phyloP scores from a whole-genome alignment of 2,888 invertebrate genomes.

The Acanthosepion pharaonis region DNA sequence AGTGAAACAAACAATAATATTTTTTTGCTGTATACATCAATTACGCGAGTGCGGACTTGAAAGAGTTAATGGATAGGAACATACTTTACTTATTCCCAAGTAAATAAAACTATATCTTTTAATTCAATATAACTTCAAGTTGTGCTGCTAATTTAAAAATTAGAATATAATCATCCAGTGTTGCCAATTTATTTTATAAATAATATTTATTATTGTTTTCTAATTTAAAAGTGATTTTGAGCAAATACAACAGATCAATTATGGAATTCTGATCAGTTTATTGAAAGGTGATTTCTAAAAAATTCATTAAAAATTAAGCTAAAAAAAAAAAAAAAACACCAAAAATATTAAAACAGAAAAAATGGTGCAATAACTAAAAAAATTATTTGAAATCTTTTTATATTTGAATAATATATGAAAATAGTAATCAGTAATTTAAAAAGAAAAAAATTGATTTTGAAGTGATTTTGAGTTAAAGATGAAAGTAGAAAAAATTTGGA shows the following conservation, averaged over 20 bases:
- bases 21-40: too few relatives aligned
- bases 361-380: not conserved
- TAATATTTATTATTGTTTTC: too few relatives aligned
- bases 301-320: too few relatives aligned
- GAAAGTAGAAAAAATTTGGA: not conserved
- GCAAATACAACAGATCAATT: too few relatives aligned
- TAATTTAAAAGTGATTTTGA: not conserved
- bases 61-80: too few relatives aligned
- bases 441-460: too few relatives aligned
- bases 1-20: too few relatives aligned
- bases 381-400: not conserved
- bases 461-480: not conserved
- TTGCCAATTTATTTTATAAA: too few relatives aligned
- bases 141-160: not conserved
- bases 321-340: not conserved
- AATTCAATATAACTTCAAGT: not conserved
- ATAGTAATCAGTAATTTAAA: not conserved
- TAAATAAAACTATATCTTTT: not conserved
- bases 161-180: too few relatives aligned
- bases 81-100: not conserved
- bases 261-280: not conserved
- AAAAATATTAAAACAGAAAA: not conserved
- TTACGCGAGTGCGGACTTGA: too few relatives aligned
- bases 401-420: not conserved
- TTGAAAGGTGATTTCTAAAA: not conserved